Evolutionary conservation across 2,888 invertebrate genomes (phyloP), one percentile per base, ranked within the genome.

Genomic region (Corythucha ciliata): DNA sequence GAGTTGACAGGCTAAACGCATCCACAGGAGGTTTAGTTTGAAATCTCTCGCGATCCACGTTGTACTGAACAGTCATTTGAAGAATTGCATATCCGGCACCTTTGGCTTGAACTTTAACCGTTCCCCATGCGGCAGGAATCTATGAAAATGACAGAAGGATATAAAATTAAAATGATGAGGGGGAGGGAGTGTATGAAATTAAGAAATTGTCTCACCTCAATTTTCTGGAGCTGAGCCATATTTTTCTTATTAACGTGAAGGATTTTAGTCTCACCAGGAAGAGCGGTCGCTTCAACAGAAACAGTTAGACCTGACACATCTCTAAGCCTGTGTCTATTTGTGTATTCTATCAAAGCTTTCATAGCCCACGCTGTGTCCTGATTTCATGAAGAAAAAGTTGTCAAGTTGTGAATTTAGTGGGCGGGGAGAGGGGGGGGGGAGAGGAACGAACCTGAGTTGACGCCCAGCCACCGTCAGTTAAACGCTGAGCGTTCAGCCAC

Each of bases 81-180:
- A 94, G 74, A 63, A 94, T 81, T 3, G 93, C 92, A 70, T 86
- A 87, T n/a, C 94, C 94, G 3, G 89, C 86, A 58, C 94, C 96
- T 65, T 83, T 83, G 0, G 89, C 92, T 61, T 87, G 83, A 39
- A 93, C 89, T 69, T 89, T 86, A 29, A 94, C 87, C 1, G 89
- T 90, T 63, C 94, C 94, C 86, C 89, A 94, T 39, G 92, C 92
- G 63, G 84, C 80, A 0, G 90, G 89, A 67, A 92, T 88, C 83
- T 85, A 61, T n/a, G 63, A 57, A 50, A 7, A 20, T 44, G 46
- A 32, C 46, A 40, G n/a, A n/a, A n/a, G n/a, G n/a, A n/a, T n/a
- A n/a, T n/a, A 29, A 29, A 29, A 10, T 29, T 33, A 33, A 33
- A 33, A 33, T 33, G 8, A 33, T 16, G 14, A 20, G 14, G 4